Evolutionary conservation across 1,140 invertebrate species (phyloP).

Genomic region (Drosophila hydei): DNA sequence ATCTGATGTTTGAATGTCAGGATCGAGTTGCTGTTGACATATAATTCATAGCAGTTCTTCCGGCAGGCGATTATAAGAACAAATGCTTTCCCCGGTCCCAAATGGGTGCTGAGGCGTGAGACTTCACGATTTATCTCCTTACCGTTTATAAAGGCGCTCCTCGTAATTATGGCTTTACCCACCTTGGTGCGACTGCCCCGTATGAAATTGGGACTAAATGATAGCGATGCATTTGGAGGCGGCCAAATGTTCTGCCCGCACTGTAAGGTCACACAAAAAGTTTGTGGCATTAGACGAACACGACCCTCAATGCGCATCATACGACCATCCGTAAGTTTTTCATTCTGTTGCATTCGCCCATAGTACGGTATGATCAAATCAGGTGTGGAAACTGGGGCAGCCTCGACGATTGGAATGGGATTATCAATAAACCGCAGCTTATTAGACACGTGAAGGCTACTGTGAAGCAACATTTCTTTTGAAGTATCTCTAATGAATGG

Average conservation of each 20-base stretch:
- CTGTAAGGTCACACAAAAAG: slow-evolving; percentile 88
- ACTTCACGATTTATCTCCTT: slow-evolving; percentile 81
- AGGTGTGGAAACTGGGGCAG: neutral
- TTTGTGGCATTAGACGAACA: slow-evolving; percentile 86
- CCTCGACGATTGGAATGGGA: slow-evolving; percentile 12
- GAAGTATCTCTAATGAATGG: neutral
- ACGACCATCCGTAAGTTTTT: slow-evolving; percentile 62
- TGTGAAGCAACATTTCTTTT: neutral
- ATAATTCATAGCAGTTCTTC: slow-evolving; percentile 75
- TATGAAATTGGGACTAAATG: slow-evolving; percentile 87
- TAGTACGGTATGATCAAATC: slow-evolving; percentile 52
- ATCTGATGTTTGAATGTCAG: slow-evolving; percentile 77
- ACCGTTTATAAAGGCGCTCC: slow-evolving; percentile 84
- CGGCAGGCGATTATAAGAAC: slow-evolving; percentile 74
- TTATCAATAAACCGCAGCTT: slow-evolving; percentile 24
- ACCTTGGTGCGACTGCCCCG: slow-evolving; percentile 49
- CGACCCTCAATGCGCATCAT: slow-evolving; percentile 85
- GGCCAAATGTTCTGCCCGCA: slow-evolving; percentile 86
- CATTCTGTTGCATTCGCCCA: slow-evolving; percentile 33
- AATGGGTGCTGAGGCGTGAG: slow-evolving; percentile 72
- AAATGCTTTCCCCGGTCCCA: slow-evolving; percentile 82
- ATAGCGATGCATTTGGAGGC: slow-evolving; percentile 86
- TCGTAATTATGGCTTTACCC: slow-evolving; percentile 79
- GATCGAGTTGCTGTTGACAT: slow-evolving; percentile 78
- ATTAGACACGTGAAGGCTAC: neutral